phyloP scores from a whole-genome alignment of 2,888 invertebrate species.

The Drosophila anomalata region DNA sequence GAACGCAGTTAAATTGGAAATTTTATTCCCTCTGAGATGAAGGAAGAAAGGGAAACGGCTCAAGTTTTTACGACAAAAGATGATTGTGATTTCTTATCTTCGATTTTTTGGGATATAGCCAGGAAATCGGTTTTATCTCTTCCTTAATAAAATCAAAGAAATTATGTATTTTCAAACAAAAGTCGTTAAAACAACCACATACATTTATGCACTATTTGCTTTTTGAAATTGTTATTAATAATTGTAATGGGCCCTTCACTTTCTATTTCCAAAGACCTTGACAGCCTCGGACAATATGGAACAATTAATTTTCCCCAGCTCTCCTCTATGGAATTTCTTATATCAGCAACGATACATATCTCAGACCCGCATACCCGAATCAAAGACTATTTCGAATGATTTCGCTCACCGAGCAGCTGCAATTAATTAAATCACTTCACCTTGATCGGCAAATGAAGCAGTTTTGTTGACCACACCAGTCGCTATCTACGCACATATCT shows the following conservation, averaged over 20 bases:
- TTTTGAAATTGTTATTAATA: not conserved
- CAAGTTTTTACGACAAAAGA: constrained; percentile 13
- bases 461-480: constrained; percentile 32
- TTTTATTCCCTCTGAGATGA: constrained; percentile 18
- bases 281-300: constrained; percentile 28
- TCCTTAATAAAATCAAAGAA: constrained; percentile 9
- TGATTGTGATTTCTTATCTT: constrained; percentile 19
- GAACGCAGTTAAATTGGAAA: constrained; percentile 27
- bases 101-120: not conserved
- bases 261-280: constrained; percentile 39
- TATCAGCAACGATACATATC: constrained; percentile 28
- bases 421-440: constrained; percentile 55
- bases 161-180: too few species aligned
- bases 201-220: too few species aligned
- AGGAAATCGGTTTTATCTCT: constrained; percentile 6
- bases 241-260: constrained; percentile 26
- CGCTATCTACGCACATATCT: constrained; percentile 71
- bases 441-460: constrained; percentile 62
- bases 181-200: too few species aligned
- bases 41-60: constrained; percentile 17
- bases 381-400: constrained; percentile 20
- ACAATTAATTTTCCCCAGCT: constrained; percentile 35
- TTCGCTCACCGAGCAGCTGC: constrained; percentile 52
- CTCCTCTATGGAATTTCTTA: constrained; percentile 26
- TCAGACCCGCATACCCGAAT: constrained; percentile 28